Conservation (phyloP, 2,113 vertebrate species). For the Semicossyphus pulcher region DNA sequence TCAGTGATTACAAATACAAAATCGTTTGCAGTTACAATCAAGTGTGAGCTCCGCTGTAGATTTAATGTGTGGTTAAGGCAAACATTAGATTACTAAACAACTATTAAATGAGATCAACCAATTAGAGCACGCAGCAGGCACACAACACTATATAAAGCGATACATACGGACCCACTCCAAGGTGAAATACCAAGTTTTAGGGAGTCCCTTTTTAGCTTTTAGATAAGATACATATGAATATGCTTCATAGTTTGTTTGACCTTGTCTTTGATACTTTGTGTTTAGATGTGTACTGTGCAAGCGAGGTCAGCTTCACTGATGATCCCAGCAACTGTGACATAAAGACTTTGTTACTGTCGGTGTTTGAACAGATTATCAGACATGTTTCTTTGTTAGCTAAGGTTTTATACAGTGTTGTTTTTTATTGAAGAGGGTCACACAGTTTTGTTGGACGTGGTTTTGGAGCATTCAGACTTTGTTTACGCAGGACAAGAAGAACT, state of each 20-base stretch:
- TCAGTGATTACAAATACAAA: too few species aligned
- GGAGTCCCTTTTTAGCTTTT: not conserved
- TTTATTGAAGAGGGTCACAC: not conserved
- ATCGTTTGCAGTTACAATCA: too few species aligned
- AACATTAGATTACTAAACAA: too few species aligned
- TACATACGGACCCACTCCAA: too few species aligned
- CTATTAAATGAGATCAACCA: too few species aligned
- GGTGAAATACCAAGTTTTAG: too few species aligned
- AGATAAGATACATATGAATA: not conserved
- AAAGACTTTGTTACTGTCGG: not conserved
- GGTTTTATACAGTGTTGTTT: slow-evolving; percentile 18
- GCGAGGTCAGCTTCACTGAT: not conserved
- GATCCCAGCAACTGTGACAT: not conserved
- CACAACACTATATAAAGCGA: too few species aligned
- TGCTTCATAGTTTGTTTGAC: slow-evolving; percentile 3
- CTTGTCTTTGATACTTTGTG: not conserved
- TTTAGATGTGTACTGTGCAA: not conserved
- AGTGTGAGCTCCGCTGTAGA: too few species aligned
- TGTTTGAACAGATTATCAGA: not conserved
- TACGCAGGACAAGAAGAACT: not conserved
- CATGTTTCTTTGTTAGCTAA: not conserved
- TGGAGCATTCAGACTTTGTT: not conserved
- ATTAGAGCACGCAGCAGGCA: too few species aligned
- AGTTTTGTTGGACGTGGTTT: not conserved
- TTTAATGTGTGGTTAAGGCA: too few species aligned